Evolutionary conservation across 2,888 invertebrate species (phyloP).

Genomic region (Mythimna vitellina): DNA sequence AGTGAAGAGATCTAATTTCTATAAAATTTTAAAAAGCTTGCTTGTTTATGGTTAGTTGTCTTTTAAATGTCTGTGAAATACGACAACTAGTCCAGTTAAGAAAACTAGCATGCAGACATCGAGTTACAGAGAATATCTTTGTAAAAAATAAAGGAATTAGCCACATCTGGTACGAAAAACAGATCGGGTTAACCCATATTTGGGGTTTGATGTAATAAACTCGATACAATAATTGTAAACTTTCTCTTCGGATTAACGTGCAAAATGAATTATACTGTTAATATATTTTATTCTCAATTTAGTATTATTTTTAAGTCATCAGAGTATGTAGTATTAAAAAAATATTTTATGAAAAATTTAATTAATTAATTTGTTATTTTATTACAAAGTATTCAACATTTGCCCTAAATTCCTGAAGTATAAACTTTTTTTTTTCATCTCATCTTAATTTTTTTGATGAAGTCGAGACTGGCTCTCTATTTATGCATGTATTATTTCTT

Average conservation of each 20-base stretch:
- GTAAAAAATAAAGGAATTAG: not conserved
- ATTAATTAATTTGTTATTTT: constrained; percentile 42
- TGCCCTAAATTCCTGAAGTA: not conserved
- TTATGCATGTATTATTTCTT: constrained; percentile 7
- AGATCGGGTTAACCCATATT: not conserved
- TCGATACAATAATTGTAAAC: constrained; percentile 1
- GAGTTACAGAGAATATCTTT: not conserved
- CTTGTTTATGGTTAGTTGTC: not conserved
- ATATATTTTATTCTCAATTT: constrained; percentile 50
- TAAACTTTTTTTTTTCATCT: not conserved
- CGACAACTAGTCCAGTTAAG: not conserved
- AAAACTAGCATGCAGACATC: not conserved
- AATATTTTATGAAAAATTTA: constrained; percentile 50
- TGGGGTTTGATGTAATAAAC: not conserved
- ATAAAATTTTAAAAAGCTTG: not conserved
- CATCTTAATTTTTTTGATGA: not conserved
- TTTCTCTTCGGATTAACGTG: constrained; percentile 20
- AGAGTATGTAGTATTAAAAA: constrained; percentile 43
- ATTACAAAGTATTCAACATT: constrained; percentile 4
- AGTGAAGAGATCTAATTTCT: not conserved
- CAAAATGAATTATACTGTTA: constrained; percentile 14
- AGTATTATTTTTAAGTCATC: constrained; percentile 44
- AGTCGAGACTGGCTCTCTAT: constrained; percentile 41
- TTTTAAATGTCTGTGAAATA: not conserved
- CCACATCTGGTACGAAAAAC: not conserved